These are phyloP conservation scores for Muntiacus muntjak DNA, from an alignment of 2,113 vertebrate genomes.

Conservation along the genomic window DNA sequence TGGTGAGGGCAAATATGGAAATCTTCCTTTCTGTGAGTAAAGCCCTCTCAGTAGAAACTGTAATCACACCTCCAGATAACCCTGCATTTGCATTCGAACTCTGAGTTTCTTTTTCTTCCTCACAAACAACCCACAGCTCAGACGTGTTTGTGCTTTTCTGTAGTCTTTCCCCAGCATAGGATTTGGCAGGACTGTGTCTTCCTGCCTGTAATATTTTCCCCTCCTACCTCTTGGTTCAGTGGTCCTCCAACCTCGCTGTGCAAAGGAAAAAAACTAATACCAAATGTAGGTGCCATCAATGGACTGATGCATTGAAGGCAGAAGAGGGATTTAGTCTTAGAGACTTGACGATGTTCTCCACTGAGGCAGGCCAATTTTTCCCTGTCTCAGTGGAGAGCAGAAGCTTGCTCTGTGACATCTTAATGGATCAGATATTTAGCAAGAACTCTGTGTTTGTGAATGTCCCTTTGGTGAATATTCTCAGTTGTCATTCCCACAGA, in stretches of 20 bases:
- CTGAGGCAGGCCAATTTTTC: background rate
- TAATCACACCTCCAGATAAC: background rate
- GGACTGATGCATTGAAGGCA: background rate
- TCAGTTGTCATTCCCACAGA: background rate
- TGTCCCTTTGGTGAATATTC: background rate
- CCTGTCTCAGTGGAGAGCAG: background rate
- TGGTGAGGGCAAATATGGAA: background rate
- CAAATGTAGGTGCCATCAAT: background rate
- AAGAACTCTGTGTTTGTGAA: background rate
- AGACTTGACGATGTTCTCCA: background rate
- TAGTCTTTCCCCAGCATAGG: background rate
- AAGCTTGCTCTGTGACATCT: background rate
- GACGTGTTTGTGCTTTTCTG: background rate
- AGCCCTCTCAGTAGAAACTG: background rate
- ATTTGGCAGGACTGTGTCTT: background rate
- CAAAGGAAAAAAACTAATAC: background rate
- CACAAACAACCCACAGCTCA: background rate
- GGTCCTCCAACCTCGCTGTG: background rate
- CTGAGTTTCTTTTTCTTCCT: background rate
- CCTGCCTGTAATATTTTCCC: background rate
- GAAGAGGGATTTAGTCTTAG: background rate
- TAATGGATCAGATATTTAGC: background rate
- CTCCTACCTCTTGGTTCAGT: background rate
- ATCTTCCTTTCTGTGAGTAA: background rate
- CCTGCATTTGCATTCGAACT: background rate